These are phyloP conservation scores for Hybos culiciformis DNA, from an alignment of 2,888 invertebrate species.

Conservation along the genomic window DNA sequence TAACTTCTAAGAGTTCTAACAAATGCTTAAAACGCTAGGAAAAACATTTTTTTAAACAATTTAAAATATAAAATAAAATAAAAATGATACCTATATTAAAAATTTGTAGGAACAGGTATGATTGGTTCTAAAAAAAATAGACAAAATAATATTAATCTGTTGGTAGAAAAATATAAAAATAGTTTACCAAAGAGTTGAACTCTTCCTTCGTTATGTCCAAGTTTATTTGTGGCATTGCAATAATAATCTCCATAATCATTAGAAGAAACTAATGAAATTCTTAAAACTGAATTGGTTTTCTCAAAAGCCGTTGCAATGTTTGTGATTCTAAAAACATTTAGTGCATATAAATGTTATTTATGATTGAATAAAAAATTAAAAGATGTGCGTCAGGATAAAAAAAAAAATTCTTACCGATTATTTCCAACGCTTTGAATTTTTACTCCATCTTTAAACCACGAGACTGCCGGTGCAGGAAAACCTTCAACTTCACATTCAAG, in stretches of 20 bases:
- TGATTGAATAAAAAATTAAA: neutral
- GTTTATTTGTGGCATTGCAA: slow-evolving; percentile 33
- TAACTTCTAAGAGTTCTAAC: no score
- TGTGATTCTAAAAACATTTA: slow-evolving; percentile 18
- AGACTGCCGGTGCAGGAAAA: slow-evolving; percentile 31
- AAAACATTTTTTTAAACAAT: no score
- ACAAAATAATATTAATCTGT: neutral
- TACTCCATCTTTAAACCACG: slow-evolving; percentile 21
- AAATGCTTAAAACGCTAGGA: no score
- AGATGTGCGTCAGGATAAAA: neutral
- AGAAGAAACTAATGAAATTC: slow-evolving; percentile 24
- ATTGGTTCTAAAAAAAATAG: neutral
- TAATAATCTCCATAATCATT: slow-evolving; percentile 32
- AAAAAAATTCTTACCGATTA: slow-evolving; percentile 9
- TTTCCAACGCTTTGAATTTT: slow-evolving; percentile 10
- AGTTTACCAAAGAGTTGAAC: slow-evolving; percentile 25
- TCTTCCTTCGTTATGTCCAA: slow-evolving; percentile 30
- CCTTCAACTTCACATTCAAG: slow-evolving; percentile 32
- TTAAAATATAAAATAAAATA: no score
- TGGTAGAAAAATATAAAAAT: no score
- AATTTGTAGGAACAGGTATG: neutral
- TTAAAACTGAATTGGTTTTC: slow-evolving; percentile 30
- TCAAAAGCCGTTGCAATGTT: slow-evolving; percentile 31
- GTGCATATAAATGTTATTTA: neutral
- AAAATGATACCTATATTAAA: no score